Percentiles rank a stretch among this genome's conserved stretches.
Evolutionary conservation across 2,888 invertebrate genomes (phyloP).

Genomic region (Diabrotica balteata): DNA sequence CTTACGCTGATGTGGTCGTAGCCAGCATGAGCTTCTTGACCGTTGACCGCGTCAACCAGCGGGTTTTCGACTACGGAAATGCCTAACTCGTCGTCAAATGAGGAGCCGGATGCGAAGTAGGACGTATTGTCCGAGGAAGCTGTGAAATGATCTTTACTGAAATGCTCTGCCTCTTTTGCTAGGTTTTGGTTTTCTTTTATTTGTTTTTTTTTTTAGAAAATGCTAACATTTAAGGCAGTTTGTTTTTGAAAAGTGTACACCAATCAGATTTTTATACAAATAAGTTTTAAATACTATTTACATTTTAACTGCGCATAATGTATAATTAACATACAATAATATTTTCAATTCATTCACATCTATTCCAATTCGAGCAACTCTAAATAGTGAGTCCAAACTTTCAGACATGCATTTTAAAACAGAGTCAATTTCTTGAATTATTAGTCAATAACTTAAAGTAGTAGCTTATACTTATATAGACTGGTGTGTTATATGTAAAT

Average conservation of each 20-base stretch:
- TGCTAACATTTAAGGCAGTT: slow-evolving; percentile 28
- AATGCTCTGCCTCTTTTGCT: slow-evolving; percentile 58
- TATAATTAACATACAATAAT: no score
- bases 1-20: slow-evolving; percentile 60
- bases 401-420: no score
- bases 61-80: slow-evolving; percentile 65
- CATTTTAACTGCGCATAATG: no score
- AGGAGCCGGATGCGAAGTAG: slow-evolving; percentile 50
- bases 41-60: slow-evolving; percentile 65
- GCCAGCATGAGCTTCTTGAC: slow-evolving; percentile 62
- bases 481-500: no score
- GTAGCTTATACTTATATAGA: no score
- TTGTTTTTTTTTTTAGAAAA: background rate
- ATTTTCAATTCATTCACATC: no score
- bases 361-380: no score
- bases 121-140: slow-evolving; percentile 63
- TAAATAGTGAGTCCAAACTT: no score
- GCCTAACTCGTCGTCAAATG: slow-evolving; percentile 64
- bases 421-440: no score
- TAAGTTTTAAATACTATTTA: no score
- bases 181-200: slow-evolving; percentile 15
- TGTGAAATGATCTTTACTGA: slow-evolving; percentile 68
- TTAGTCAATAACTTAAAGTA: no score
- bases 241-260: slow-evolving; percentile 23
- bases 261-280: slow-evolving; percentile 23